phyloP scores from a whole-genome alignment of 2,888 invertebrate species.

The Hemicrepidius hirtus region DNA sequence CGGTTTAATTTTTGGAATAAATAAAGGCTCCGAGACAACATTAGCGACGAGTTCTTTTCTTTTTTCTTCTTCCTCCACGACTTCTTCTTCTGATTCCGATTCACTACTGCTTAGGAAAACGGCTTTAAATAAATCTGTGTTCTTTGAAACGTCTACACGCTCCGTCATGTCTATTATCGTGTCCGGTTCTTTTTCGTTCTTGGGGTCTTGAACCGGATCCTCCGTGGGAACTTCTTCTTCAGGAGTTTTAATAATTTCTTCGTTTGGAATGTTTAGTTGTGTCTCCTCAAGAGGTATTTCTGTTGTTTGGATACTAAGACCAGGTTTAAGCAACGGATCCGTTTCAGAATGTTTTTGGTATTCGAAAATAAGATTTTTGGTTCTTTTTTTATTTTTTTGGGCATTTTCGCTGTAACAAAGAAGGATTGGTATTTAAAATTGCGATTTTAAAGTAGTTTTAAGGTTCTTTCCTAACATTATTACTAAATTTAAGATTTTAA shows the following conservation, averaged over 20 bases:
- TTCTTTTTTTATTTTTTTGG: conserved; percentile 77
- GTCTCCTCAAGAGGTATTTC: conserved; percentile 7
- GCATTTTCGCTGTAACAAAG: conserved; percentile 71
- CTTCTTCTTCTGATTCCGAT: conserved; percentile 73
- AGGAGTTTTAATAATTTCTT: background rate
- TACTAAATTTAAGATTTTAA: no score
- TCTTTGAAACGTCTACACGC: conserved; percentile 71
- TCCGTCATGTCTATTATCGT: conserved; percentile 64
- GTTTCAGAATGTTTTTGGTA: conserved; percentile 76
- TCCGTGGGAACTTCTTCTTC: background rate
- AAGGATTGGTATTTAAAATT: no score
- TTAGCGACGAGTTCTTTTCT: conserved; percentile 61
- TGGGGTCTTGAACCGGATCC: no score
- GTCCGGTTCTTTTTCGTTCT: background rate
- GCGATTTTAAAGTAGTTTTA: no score
- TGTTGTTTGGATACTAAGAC: conserved; percentile 56
- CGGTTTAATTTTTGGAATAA: conserved; percentile 68
- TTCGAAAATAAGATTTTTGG: conserved; percentile 85
- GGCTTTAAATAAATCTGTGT: conserved; percentile 89
- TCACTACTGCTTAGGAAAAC: conserved; percentile 91
- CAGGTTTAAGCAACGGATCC: conserved; percentile 60
- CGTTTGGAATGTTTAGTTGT: background rate
- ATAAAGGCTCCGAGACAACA: conserved; percentile 65
- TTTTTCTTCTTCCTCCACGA: conserved; percentile 61
- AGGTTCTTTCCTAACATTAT: no score